Percentiles rank a stretch among this genome's conserved stretches.
Conservation (phyloP, 2,113 vertebrate species). For the Bungarus multicinctus region DNA sequence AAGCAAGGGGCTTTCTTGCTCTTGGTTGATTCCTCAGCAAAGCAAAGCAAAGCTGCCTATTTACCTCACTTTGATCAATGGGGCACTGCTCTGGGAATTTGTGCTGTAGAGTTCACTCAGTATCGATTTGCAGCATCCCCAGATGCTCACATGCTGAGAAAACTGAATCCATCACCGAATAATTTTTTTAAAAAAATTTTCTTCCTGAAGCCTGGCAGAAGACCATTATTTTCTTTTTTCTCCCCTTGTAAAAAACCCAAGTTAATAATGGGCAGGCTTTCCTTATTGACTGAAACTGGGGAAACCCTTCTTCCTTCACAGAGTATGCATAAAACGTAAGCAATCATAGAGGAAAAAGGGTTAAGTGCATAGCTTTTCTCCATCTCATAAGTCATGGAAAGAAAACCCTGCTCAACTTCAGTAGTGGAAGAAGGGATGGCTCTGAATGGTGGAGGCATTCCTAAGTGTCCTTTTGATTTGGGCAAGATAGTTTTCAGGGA, state of each 20-base stretch:
- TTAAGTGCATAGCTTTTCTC: not conserved
- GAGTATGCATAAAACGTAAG: not conserved
- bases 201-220: not conserved
- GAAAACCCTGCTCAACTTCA: not conserved
- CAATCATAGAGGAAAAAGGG: not conserved
- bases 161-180: not conserved
- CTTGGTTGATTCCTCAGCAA: not conserved
- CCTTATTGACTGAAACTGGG: not conserved
- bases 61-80: not conserved
- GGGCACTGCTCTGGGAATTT: not conserved
- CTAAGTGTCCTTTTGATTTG: not conserved
- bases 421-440: not conserved
- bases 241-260: not conserved
- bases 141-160: not conserved
- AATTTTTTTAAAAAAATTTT: not conserved
- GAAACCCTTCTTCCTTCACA: not conserved
- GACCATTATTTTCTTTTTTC: not conserved
- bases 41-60: not conserved
- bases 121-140: not conserved
- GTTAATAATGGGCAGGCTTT: not conserved
- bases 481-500: not conserved
- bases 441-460: not conserved
- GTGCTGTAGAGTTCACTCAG: not conserved
- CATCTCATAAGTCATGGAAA: not conserved
- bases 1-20: not conserved